These are phyloP conservation scores for Melitaea cinxia DNA, from an alignment of 1,140 invertebrate genomes.

Conservation along the genomic window DNA sequence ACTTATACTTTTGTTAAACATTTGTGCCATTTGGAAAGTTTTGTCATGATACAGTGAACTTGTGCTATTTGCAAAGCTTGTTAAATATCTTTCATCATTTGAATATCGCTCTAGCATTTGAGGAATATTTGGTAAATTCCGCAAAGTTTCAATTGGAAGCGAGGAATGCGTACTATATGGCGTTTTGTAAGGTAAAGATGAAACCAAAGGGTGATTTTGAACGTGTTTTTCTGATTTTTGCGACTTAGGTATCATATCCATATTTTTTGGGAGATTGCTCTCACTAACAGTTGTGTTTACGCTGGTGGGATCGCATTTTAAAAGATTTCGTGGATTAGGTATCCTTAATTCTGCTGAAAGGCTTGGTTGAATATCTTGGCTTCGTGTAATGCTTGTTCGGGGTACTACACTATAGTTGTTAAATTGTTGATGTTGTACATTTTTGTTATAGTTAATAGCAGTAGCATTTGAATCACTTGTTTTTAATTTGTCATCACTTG, in stretches of 20 bases:
- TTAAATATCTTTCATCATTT: conserved; percentile 80
- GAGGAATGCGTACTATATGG: conserved; percentile 66
- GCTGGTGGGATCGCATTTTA: conserved; percentile 59
- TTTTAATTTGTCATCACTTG: conserved; percentile 59
- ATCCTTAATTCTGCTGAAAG: conserved; percentile 62
- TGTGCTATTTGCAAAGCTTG: conserved; percentile 65
- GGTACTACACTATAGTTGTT: conserved; percentile 60
- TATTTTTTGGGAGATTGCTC: conserved; percentile 53
- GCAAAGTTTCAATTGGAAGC: conserved; percentile 69
- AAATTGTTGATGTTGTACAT: conserved; percentile 59
- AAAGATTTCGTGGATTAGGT: conserved; percentile 62
- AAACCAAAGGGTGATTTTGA: conserved; percentile 62
- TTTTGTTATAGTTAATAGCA: conserved; percentile 67
- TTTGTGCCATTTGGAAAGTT: conserved; percentile 76
- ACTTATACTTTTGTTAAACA: conserved; percentile 79
- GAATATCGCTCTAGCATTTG: conserved; percentile 83
- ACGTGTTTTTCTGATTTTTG: conserved; percentile 64
- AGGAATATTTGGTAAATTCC: conserved; percentile 82
- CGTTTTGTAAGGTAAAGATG: conserved; percentile 67
- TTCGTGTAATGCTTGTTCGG: conserved; percentile 48
- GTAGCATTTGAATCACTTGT: conserved; percentile 45
- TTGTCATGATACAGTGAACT: conserved; percentile 78
- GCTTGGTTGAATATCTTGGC: conserved; percentile 62
- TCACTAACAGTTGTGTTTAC: conserved; percentile 46
- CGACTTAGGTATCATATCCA: conserved; percentile 54